phyloP scores from a whole-genome alignment of 1,140 invertebrate species.

The Epicauta chinensis region DNA sequence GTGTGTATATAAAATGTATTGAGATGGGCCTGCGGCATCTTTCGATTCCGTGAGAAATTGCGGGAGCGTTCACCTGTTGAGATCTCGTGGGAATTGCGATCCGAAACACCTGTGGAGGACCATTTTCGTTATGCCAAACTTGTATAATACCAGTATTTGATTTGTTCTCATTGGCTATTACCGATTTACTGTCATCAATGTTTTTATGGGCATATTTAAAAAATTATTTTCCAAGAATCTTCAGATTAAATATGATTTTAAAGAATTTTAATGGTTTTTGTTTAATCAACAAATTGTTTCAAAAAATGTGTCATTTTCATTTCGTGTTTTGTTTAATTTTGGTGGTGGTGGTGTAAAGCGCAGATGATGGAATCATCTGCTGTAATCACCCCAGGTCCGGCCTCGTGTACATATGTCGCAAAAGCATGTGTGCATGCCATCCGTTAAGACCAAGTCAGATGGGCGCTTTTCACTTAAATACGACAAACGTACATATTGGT shows the following conservation, averaged over 20 bases:
- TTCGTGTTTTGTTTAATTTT: too few species aligned
- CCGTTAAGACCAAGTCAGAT: conserved; percentile 20
- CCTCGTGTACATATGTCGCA: conserved; percentile 20
- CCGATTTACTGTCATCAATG: too few species aligned
- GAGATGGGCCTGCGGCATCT: conserved; percentile 3
- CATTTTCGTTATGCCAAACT: conserved; percentile 4
- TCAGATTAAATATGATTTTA: too few species aligned
- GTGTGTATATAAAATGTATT: too few species aligned
- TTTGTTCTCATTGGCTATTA: too few species aligned
- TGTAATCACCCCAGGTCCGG: conserved; percentile 15
- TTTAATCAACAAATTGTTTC: too few species aligned
- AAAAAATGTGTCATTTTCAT: too few species aligned
- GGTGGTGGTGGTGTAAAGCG: conserved; percentile 1
- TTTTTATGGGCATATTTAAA: too few species aligned
- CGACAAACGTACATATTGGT: conserved; percentile 15
- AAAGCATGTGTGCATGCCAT: conserved; percentile 20
- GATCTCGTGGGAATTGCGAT: conserved; percentile 17
- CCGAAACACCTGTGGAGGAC: conserved; percentile 12
- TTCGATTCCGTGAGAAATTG: conserved; percentile 17
- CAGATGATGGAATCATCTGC: conserved; percentile 24
- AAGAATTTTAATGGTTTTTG: too few species aligned
- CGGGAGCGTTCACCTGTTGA: conserved; percentile 15
- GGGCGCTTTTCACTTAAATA: conserved; percentile 11
- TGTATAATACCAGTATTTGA: too few species aligned
- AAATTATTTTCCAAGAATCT: too few species aligned